A percentile compares a stretch with the other conserved stretches of the same genome.
phyloP scores from a whole-genome alignment of 1,140 invertebrate species.

The Musca domestica region DNA sequence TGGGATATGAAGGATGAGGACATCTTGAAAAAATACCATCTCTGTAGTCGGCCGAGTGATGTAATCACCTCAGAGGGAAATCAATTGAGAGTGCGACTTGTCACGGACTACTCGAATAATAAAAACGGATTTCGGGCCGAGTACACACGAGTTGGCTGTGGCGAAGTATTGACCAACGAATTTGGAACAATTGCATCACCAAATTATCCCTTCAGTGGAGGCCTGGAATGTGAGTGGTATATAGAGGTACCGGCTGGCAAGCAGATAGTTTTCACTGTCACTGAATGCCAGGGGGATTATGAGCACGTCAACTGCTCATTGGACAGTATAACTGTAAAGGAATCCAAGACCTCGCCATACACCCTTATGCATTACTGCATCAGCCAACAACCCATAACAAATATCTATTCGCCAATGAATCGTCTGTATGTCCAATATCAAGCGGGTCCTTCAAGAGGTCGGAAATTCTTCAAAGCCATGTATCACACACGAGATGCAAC shows the following conservation, averaged over 20 bases:
- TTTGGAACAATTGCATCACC: constrained; percentile 38
- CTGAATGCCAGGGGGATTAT: constrained; percentile 63
- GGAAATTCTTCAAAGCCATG: constrained; percentile 60
- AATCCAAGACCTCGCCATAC: background rate
- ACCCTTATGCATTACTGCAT: constrained; percentile 19
- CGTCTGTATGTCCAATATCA: constrained; percentile 69
- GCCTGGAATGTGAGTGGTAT: constrained; percentile 71
- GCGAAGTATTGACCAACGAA: constrained; percentile 9
- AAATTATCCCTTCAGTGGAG: constrained; percentile 60
- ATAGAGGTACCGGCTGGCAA: constrained; percentile 67
- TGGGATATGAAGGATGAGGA: constrained; percentile 48
- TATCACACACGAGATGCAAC: constrained; percentile 39
- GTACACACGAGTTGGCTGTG: constrained; percentile 56
- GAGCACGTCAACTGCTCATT: constrained; percentile 30
- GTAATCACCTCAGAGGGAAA: constrained; percentile 36
- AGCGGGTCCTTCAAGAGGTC: constrained; percentile 65
- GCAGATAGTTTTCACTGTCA: constrained; percentile 54
- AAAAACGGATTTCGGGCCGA: constrained; percentile 56
- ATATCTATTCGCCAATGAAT: constrained; percentile 65
- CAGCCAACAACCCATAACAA: constrained; percentile 29
- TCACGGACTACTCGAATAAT: constrained; percentile 54
- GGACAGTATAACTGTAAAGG: background rate
- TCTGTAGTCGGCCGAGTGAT: constrained; percentile 48
- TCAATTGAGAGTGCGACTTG: constrained; percentile 55
- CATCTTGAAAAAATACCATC: constrained; percentile 49